Conservation (phyloP, 1,140 invertebrate species). For the Drosophila dunni region DNA sequence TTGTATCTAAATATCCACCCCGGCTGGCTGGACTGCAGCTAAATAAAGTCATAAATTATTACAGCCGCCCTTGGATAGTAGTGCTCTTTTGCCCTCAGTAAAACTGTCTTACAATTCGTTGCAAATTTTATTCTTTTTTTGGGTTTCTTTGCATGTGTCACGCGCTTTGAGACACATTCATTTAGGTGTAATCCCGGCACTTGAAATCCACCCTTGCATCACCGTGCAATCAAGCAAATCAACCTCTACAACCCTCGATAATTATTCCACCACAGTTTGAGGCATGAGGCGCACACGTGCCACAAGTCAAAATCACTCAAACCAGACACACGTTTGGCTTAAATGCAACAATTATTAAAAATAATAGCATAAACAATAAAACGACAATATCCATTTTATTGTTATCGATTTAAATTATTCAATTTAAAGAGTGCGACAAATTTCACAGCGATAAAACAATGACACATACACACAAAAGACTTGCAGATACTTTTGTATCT, state of each 20-base stretch:
- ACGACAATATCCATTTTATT: constrained; percentile 27
- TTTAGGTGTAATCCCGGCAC: constrained; percentile 41
- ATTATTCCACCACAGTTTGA: constrained; percentile 46
- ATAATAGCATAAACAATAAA: constrained; percentile 32
- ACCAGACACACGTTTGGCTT: constrained; percentile 44
- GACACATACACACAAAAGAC: constrained; percentile 29
- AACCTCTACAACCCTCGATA: constrained; percentile 24
- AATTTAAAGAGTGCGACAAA: constrained; percentile 28
- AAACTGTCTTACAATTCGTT: constrained; percentile 20
- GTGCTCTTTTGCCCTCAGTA: constrained; percentile 33
- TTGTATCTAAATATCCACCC: constrained; percentile 45
- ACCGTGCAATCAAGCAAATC: too few species aligned
- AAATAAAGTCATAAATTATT: constrained; percentile 73
- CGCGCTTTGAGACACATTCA: constrained; percentile 33
- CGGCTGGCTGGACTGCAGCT: constrained; percentile 1
- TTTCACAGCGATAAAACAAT: constrained; percentile 13
- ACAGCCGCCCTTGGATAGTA: constrained; percentile 28
- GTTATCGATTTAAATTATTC: constrained; percentile 41
- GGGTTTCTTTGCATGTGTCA: constrained; percentile 37
- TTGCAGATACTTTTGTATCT: not conserved
- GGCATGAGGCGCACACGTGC: constrained; percentile 48
- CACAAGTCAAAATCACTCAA: constrained; percentile 42
- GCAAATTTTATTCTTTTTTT: constrained; percentile 27
- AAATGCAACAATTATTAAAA: constrained; percentile 62
- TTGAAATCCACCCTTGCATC: constrained; percentile 14